Evolutionary conservation across 1,140 invertebrate genomes (phyloP), one percentile per base, ranked within the genome.

Genomic region (Apis florea): DNA sequence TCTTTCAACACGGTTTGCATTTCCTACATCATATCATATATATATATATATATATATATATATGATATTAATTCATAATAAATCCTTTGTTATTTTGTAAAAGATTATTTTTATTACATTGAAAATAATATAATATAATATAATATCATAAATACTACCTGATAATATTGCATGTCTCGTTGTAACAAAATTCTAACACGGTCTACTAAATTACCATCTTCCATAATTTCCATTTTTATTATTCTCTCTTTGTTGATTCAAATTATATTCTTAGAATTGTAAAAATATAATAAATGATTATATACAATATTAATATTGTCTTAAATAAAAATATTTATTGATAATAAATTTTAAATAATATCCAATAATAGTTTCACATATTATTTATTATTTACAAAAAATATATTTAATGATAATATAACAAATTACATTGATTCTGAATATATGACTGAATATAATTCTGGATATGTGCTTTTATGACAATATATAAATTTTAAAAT

Each of bases 171-270:
- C 92, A 96, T 94, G 91, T 97, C 96, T 63, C 96, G 93, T 92
- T 97, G 96, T 61, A 97, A 94, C 58, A 97, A 94, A 88, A 97
- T 97, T 83, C 96, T 95, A 63, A 97, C 96, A 82, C 96, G 95
- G 92, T 97, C 97, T 95, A 97, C 96, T 91, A 97, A 95, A 95
- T 97, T 97, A 47, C 96, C 96, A 95, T 97, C 96, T 95, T 97
- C 96, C 94, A 97, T 97, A 79, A 97, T 96, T 92, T 97, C 96
- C 96, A 97, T 97, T 78, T 82, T 59, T n/a, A 15, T 89, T 76
- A 83, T 51, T 63, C 63, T 53, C 63, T 66, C 54, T 79, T 74
- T 10, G 79, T 67, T 66, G 64, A 1, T 61, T 0, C 31, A 40
- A 56, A 54, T 26, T 74, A 71, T 10, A 15, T 17, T n/a, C n/a